Conservation (phyloP, 2,888 invertebrate genomes). For the Gymnoscelis rufifasciata region DNA sequence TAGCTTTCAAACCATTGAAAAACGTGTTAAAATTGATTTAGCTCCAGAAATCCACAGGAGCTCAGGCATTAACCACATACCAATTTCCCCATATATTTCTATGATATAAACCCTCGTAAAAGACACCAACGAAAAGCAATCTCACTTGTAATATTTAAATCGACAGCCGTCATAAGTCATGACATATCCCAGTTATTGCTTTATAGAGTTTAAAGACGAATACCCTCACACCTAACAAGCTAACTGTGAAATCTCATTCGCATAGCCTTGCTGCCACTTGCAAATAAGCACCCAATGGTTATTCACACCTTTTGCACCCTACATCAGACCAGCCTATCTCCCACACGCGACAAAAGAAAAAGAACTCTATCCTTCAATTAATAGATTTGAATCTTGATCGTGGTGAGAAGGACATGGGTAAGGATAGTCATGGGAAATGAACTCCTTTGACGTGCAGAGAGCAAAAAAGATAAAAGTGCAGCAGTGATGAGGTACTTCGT, state of each 20-base stretch:
- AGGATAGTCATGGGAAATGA: slow-evolving; percentile 27
- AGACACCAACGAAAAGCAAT: slow-evolving; percentile 24
- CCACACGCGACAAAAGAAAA: slow-evolving; percentile 13
- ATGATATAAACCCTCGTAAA: too few species aligned
- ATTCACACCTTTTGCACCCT: slow-evolving; percentile 42
- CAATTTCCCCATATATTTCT: neutral
- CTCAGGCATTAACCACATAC: too few species aligned
- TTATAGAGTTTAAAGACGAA: slow-evolving; percentile 34
- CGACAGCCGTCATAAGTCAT: slow-evolving; percentile 29
- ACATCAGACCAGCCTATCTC: slow-evolving; percentile 22
- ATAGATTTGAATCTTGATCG: slow-evolving; percentile 23
- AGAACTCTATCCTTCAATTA: slow-evolving; percentile 15
- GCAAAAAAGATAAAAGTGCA: slow-evolving; percentile 45
- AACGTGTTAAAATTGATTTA: too few species aligned
- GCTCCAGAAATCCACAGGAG: too few species aligned
- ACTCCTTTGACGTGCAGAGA: slow-evolving; percentile 49
- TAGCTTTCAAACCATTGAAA: too few species aligned
- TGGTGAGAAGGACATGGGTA: slow-evolving; percentile 19
- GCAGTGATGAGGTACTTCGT: slow-evolving; percentile 54
- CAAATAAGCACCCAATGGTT: slow-evolving; percentile 56
- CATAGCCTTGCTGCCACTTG: slow-evolving; percentile 43
- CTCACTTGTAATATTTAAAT: slow-evolving; percentile 53
- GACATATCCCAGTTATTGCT: slow-evolving; percentile 42
- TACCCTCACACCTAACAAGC: slow-evolving; percentile 38
- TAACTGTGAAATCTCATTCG: slow-evolving; percentile 53